phyloP scores from a whole-genome alignment of 2,113 vertebrate species.

The Cavia aperea region DNA sequence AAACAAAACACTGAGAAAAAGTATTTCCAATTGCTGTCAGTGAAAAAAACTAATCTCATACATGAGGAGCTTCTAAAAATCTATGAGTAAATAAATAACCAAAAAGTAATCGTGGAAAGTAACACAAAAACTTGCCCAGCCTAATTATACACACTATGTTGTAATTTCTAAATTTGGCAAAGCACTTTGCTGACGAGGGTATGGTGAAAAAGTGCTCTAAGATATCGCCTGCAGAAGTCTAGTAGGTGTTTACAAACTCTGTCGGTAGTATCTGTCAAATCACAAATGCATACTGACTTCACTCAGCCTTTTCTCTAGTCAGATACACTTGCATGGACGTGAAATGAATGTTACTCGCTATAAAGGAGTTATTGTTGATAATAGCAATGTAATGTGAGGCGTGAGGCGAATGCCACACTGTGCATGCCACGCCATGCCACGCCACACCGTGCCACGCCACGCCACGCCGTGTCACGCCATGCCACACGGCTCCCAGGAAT shows the following conservation, averaged over 20 bases:
- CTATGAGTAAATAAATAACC: neutral
- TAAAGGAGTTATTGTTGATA: neutral
- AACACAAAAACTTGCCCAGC: neutral
- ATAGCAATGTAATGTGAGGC: neutral
- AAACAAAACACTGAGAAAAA: constrained; percentile 4
- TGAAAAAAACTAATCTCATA: neutral
- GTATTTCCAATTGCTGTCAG: neutral
- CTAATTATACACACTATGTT: neutral
- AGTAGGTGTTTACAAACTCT: neutral
- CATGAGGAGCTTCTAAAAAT: neutral
- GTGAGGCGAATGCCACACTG: no score
- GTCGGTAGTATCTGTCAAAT: neutral
- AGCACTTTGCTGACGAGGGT: neutral
- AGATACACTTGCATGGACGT: neutral
- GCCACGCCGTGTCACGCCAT: no score
- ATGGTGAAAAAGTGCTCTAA: neutral
- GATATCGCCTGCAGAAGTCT: neutral
- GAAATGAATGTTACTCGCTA: neutral
- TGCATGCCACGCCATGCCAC: no score
- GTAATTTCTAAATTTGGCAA: neutral
- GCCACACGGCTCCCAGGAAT: no score
- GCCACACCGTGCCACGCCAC: no score
- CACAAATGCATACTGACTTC: neutral
- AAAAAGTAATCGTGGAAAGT: neutral
- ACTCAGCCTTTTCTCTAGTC: neutral